A percentile compares a stretch with the other conserved stretches of the same genome.
Conservation (phyloP, 2,888 invertebrate genomes). For the Microctonus aethiopoides region DNA sequence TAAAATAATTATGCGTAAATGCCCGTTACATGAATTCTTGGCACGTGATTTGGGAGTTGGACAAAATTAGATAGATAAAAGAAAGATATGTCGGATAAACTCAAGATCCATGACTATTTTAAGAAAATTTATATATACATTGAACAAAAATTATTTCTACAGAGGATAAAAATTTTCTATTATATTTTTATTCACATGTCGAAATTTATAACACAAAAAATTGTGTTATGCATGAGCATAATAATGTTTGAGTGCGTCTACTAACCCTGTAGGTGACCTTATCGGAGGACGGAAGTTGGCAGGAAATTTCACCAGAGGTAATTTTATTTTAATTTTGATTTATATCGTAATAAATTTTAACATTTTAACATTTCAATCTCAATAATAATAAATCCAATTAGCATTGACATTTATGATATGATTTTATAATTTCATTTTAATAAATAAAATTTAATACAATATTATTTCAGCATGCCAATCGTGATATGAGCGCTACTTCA, state of each 20-base stretch:
- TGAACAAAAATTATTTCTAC: background rate
- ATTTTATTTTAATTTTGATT: constrained; percentile 38
- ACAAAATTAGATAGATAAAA: constrained; percentile 20
- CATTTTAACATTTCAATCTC: background rate
- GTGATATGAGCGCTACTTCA: constrained; percentile 56
- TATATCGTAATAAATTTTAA: background rate
- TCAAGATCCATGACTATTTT: background rate
- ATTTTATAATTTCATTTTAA: background rate
- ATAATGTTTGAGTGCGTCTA: constrained; percentile 52
- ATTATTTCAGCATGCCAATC: constrained; percentile 53
- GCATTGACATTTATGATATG: background rate
- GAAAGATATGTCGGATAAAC: background rate
- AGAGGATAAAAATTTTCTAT: background rate
- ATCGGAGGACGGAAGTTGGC: constrained; percentile 67
- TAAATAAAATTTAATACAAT: background rate
- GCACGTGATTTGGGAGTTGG: constrained; percentile 3
- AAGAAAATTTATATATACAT: background rate
- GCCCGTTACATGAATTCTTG: constrained; percentile 17
- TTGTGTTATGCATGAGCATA: constrained; percentile 10
- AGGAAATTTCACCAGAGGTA: constrained; percentile 66
- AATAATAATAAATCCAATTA: background rate
- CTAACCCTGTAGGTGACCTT: constrained; percentile 67
- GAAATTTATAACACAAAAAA: background rate
- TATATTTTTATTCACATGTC: too few relatives aligned
- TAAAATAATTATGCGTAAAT: constrained; percentile 4